phyloP scores from a whole-genome alignment of 1,140 invertebrate genomes.

The Thaumetopoea pityocampa region DNA sequence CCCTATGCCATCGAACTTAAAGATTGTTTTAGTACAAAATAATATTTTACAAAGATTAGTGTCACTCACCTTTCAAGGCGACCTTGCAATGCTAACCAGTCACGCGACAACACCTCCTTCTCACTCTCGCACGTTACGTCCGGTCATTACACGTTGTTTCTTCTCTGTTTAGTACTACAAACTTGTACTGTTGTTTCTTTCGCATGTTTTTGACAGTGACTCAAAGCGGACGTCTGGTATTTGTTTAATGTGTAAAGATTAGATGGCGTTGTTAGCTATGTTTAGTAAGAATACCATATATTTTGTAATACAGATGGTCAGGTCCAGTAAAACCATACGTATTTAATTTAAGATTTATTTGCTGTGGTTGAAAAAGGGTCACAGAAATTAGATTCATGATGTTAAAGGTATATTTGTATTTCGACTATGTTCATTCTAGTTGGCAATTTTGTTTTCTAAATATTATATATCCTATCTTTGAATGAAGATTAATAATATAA shows the following conservation, averaged over 20 bases:
- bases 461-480: no score
- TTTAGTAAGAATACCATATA: no score
- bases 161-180: conserved; percentile 19
- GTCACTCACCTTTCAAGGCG: conserved; percentile 55
- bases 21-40: neutral
- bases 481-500: no score
- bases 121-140: conserved; percentile 20
- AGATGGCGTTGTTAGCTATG: conserved; percentile 25
- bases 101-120: conserved; percentile 26
- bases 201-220: conserved; percentile 13
- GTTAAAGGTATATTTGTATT: no score
- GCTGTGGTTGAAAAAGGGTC: no score
- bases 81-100: conserved; percentile 71
- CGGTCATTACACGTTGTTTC: conserved; percentile 4
- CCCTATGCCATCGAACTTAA: neutral
- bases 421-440: no score
- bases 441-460: no score
- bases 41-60: conserved; percentile 11
- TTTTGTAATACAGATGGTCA: no score
- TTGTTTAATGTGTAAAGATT: conserved; percentile 13
- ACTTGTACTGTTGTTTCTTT: conserved; percentile 17
- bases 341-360: neutral
- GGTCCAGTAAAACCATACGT: neutral
- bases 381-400: no score
- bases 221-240: conserved; percentile 13